These are phyloP conservation scores for Euclidia mi DNA, from an alignment of 2,888 invertebrate genomes.

Conservation along the genomic window DNA sequence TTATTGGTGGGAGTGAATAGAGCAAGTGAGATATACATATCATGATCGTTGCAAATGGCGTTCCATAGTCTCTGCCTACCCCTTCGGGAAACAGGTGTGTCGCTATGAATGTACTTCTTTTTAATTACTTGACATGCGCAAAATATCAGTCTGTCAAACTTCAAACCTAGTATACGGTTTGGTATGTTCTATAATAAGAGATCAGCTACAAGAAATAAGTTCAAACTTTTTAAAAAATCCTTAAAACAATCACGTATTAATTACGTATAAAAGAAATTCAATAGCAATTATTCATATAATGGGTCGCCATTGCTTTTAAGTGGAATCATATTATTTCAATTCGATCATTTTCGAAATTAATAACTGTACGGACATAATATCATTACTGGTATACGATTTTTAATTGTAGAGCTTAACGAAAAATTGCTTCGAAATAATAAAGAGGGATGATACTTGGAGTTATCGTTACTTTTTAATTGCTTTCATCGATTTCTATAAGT, in stretches of 20 bases:
- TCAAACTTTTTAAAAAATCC: neutral
- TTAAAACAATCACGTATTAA: neutral
- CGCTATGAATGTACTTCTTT: too few relatives aligned
- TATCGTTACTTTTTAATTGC: conserved; percentile 10
- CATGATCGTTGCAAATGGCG: too few relatives aligned
- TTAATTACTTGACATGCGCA: too few relatives aligned
- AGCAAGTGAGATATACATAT: too few relatives aligned
- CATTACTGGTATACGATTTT: conserved; percentile 47
- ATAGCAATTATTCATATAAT: conserved; percentile 39
- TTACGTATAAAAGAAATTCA: conserved; percentile 7
- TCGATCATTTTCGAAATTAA: conserved; percentile 35
- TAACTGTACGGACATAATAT: conserved; percentile 33
- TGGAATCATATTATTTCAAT: conserved; percentile 37
- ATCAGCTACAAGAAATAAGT: too few relatives aligned
- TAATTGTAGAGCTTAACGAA: conserved; percentile 42
- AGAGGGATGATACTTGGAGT: conserved; percentile 5
- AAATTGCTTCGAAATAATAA: conserved; percentile 28
- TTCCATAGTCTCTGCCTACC: too few relatives aligned
- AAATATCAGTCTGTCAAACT: too few relatives aligned
- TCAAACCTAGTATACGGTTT: too few relatives aligned
- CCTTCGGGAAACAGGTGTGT: too few relatives aligned
- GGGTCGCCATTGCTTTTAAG: conserved; percentile 42
- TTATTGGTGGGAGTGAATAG: too few relatives aligned
- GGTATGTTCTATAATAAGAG: too few relatives aligned
- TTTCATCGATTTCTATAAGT: conserved; percentile 3